Percentiles rank a stretch among this genome's conserved stretches.
Evolutionary conservation across 2,113 vertebrate genomes (phyloP).

Genomic region (Calidris pygmaea): DNA sequence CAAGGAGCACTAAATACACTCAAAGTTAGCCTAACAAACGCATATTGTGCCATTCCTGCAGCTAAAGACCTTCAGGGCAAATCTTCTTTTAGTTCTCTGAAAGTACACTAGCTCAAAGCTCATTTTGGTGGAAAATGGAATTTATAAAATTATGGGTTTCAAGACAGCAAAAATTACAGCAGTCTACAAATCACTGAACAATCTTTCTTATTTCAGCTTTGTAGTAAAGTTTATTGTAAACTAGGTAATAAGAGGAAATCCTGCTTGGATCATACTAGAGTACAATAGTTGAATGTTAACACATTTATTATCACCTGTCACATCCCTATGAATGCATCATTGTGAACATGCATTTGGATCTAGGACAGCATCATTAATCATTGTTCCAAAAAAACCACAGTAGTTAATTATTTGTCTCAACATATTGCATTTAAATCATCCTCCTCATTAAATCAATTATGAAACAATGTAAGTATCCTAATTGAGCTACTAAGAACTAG

Average conservation of each 20-base stretch:
- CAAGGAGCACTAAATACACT: background rate
- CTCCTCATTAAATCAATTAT: constrained; percentile 56
- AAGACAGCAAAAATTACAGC: constrained; percentile 7
- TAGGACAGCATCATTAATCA: constrained; percentile 59
- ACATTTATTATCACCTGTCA: constrained; percentile 66
- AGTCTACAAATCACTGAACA: background rate
- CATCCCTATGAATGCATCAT: constrained; percentile 61
- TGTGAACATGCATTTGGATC: constrained; percentile 53
- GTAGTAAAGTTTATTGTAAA: constrained; percentile 44
- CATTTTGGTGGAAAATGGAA: background rate
- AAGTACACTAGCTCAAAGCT: background rate
- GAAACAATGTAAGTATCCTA: constrained; percentile 33
- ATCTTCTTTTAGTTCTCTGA: background rate
- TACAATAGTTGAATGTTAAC: constrained; percentile 58
- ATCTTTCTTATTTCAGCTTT: background rate
- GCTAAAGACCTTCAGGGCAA: constrained; percentile 4
- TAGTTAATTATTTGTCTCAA: constrained; percentile 64
- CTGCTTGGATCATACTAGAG: constrained; percentile 18
- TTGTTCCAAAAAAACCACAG: background rate
- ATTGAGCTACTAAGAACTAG: constrained; percentile 17
- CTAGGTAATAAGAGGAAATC: constrained; percentile 51
- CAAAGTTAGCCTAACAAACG: background rate
- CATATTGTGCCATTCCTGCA: background rate
- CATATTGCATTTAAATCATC: constrained; percentile 55
- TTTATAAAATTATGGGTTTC: constrained; percentile 37